Evolutionary conservation across 2,888 invertebrate genomes (phyloP).

Genomic region (Cecidostiba fungosa): DNA sequence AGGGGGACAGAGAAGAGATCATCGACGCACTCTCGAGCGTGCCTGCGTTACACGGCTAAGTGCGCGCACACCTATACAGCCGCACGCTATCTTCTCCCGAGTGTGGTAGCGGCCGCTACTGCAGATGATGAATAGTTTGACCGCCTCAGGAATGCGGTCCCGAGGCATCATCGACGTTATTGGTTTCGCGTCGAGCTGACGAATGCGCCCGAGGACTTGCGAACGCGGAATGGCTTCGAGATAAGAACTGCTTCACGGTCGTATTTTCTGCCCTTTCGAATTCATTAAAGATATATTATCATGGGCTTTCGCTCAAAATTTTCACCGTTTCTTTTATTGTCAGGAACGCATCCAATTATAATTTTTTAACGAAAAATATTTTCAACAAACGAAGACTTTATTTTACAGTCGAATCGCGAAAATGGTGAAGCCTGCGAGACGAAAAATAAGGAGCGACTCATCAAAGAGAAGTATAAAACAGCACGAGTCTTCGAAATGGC

Average conservation of each 20-base stretch:
- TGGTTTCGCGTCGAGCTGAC: slow-evolving; percentile 65
- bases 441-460: slow-evolving; percentile 13
- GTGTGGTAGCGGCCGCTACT: slow-evolving; percentile 27
- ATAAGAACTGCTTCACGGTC: background rate
- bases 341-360: background rate
- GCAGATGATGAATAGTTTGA: slow-evolving; percentile 74
- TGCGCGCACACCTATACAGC: slow-evolving; percentile 58
- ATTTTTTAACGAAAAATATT: background rate
- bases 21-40: slow-evolving; percentile 32
- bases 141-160: slow-evolving; percentile 73
- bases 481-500: slow-evolving; percentile 55
- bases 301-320: background rate
- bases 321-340: background rate
- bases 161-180: slow-evolving; percentile 73
- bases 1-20: background rate
- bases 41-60: slow-evolving; percentile 53
- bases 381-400: background rate
- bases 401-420: background rate
- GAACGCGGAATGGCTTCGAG: slow-evolving; percentile 9
- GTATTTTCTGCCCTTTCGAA: background rate
- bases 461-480: slow-evolving; percentile 35
- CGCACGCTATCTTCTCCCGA: slow-evolving; percentile 63
- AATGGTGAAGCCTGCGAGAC: background rate
- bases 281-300: slow-evolving; percentile 20
- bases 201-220: slow-evolving; percentile 36